Base-by-base conservation (phyloP, 2,113 vertebrate genomes). In the Turnix velox region DNA sequence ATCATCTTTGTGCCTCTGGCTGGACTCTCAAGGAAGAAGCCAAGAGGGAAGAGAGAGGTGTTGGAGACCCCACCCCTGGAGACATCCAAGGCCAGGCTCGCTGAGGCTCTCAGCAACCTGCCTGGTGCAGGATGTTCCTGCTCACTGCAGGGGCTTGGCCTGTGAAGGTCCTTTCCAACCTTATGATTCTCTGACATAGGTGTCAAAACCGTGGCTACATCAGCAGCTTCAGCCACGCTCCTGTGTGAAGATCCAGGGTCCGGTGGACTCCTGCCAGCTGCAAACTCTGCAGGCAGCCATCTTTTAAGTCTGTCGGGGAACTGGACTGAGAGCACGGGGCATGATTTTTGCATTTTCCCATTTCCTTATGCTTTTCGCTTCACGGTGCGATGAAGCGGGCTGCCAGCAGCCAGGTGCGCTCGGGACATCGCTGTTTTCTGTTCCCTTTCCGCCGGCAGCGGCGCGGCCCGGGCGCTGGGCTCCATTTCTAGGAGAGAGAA, bases 221-320 rank as follows among this genome's bases (percentile, higher is more conserved):
- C 39, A 78, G 58, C 67, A 72, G 74, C 90, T 94, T 89, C 88
- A 79, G 6, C 88, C 68, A 92, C 73, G 33, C 25, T 67, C 59
- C n/a, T 30, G 40, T 39, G 48, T 73, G 86, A 74, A 89, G 62
- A 65, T 62, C 55, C 7, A n/a, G 52, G 30, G 51, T 43, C 71
- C 87, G 59, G 43, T 88, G 71, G 62, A 58, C n/a, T 88, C 43
- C 58, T 35, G 4, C 31, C 37, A 55, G 71, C 45, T 39, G 12
- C 40, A 39, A 7, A 0, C 68, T 51, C n/a, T 62, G 72, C 13
- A 63, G 73, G 74, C 77, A 89, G 46, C 66, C 73, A 37, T 82
- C 42, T 76, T 27, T 48, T 72, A 73, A 43, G 46, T 77, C 73
- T 93, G 27, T 23, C 49, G 24, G 31, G 57, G 15, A 54, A 27